Evolutionary conservation across 2,113 vertebrate genomes (phyloP).

Genomic region (Heterocephalus glaber): DNA sequence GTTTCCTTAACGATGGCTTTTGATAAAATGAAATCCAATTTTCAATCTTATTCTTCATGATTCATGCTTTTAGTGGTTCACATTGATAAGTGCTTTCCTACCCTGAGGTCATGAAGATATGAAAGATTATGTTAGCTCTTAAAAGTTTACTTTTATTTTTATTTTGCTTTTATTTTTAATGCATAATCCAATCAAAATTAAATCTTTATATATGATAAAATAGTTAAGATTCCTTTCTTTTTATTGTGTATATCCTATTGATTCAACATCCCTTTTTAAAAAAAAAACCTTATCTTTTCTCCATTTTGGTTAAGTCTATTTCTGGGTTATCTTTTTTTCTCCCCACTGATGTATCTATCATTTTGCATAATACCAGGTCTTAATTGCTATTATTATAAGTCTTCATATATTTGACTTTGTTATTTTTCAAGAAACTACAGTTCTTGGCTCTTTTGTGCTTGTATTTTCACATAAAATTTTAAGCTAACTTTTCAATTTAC

Average conservation of each 20-base stretch:
- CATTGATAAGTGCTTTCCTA: constrained; percentile 16
- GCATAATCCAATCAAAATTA: background rate
- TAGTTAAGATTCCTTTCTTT: constrained; percentile 14
- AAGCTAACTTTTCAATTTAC: background rate
- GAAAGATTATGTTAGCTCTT: background rate
- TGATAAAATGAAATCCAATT: constrained; percentile 3
- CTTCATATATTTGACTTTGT: background rate
- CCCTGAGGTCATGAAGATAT: background rate
- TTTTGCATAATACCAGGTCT: background rate
- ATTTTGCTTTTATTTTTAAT: constrained; percentile 37
- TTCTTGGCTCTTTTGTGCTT: background rate
- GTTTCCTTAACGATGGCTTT: constrained; percentile 2
- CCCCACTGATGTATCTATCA: background rate
- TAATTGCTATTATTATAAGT: background rate
- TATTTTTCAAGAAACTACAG: background rate
- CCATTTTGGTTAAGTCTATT: background rate
- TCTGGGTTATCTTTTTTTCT: background rate
- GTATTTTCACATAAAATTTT: background rate
- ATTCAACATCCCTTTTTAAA: background rate
- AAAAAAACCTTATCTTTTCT: background rate
- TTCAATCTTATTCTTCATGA: background rate
- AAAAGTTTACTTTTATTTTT: constrained; percentile 4
- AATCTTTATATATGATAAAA: background rate
- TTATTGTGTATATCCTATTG: background rate
- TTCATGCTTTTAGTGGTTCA: background rate